These are phyloP conservation scores for Megamerina dolium DNA, from an alignment of 2,888 invertebrate species.

Conservation along the genomic window DNA sequence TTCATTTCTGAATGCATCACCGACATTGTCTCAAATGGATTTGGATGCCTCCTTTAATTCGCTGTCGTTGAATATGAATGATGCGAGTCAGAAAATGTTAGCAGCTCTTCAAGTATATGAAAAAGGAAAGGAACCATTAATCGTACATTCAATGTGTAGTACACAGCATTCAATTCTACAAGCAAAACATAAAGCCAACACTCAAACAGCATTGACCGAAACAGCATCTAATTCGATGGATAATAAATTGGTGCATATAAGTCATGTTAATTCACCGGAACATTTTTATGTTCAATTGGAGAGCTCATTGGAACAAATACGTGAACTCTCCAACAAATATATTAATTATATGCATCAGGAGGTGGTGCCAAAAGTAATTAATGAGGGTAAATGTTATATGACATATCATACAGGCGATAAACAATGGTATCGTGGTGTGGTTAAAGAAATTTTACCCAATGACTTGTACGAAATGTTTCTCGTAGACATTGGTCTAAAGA, in stretches of 20 bases:
- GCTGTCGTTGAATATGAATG: slow-evolving; percentile 1
- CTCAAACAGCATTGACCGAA: background rate
- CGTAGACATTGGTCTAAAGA: slow-evolving; percentile 60
- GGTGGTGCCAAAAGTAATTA: slow-evolving; percentile 24
- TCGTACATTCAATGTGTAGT: background rate
- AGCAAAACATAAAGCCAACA: background rate
- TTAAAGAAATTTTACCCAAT: slow-evolving; percentile 38
- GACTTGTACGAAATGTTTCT: slow-evolving; percentile 54
- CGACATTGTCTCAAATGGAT: slow-evolving; percentile 3
- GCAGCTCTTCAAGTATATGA: too few species aligned
- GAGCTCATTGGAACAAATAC: slow-evolving; percentile 16
- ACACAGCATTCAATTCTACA: background rate
- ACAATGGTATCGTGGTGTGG: slow-evolving; percentile 58
- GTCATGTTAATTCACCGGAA: slow-evolving; percentile 57
- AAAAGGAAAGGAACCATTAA: too few species aligned
- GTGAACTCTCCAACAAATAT: slow-evolving; percentile 23
- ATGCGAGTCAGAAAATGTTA: too few species aligned
- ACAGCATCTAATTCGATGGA: slow-evolving; percentile 45
- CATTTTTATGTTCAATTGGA: slow-evolving; percentile 54
- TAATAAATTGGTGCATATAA: slow-evolving; percentile 40
- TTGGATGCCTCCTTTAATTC: background rate
- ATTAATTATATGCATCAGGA: slow-evolving; percentile 21
- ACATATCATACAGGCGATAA: slow-evolving; percentile 54
- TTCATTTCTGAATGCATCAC: slow-evolving; percentile 13
- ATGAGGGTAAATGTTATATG: slow-evolving; percentile 58